A percentile compares a stretch with the other conserved stretches of the same genome.
phyloP scores from a whole-genome alignment of 1,140 invertebrate species.

The Mesaphorura yosii region DNA sequence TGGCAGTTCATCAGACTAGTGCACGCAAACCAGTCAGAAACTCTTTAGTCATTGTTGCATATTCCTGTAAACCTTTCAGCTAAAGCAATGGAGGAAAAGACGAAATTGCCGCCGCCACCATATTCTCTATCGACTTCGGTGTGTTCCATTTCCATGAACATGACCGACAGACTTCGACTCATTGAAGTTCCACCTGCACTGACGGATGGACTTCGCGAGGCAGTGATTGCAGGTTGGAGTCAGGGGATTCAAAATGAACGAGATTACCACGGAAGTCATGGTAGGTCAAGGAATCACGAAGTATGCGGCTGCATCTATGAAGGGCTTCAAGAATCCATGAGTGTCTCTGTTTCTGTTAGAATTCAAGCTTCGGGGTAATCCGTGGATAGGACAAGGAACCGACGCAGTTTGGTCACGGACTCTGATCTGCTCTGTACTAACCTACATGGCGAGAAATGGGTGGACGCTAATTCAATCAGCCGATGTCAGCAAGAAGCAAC shows the following conservation, averaged over 20 bases:
- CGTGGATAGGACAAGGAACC: slow-evolving; percentile 11
- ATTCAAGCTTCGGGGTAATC: slow-evolving; percentile 14
- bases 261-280: slow-evolving; percentile 16
- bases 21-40: too few species aligned
- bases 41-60: too few species aligned
- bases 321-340: background rate
- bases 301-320: background rate
- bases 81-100: too few species aligned
- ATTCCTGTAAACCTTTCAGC: too few species aligned
- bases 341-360: background rate
- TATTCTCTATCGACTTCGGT: too few species aligned
- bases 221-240: slow-evolving; percentile 2
- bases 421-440: slow-evolving; percentile 3
- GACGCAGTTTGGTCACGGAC: slow-evolving; percentile 7
- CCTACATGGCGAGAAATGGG: slow-evolving; percentile 10
- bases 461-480: slow-evolving; percentile 16
- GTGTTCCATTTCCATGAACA: slow-evolving; percentile 18
- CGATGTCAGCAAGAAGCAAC: slow-evolving; percentile 17
- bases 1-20: too few species aligned
- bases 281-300: slow-evolving; percentile 7
- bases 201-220: slow-evolving; percentile 3
- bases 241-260: slow-evolving; percentile 14
- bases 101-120: too few species aligned
- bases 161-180: slow-evolving; percentile 14
- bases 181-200: slow-evolving; percentile 8